Evolutionary conservation across 2,113 vertebrate genomes (phyloP).

Genomic region (Daphoenositta chrysoptera): DNA sequence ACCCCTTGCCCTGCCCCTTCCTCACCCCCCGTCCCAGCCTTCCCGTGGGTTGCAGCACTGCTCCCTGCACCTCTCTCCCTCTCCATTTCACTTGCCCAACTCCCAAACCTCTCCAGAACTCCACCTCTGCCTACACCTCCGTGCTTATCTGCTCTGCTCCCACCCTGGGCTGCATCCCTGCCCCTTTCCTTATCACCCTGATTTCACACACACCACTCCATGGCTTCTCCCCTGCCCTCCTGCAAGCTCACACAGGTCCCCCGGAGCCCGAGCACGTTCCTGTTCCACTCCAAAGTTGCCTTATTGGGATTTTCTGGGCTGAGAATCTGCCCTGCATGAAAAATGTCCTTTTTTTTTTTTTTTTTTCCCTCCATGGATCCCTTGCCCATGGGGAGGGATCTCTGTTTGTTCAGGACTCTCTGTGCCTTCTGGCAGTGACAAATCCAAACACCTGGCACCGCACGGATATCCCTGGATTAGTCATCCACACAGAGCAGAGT

Average conservation of each 20-base stretch:
- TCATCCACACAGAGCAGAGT: fast-evolving
- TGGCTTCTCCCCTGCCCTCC: slow-evolving; percentile 25
- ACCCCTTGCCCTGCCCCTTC: neutral
- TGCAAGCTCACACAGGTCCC: slow-evolving; percentile 46
- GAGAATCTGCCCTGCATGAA: neutral
- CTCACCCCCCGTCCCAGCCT: neutral
- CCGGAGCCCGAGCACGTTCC: neutral
- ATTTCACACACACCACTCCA: slow-evolving; percentile 19
- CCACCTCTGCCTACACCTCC: slow-evolving; percentile 52
- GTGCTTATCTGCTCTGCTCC: slow-evolving; percentile 43
- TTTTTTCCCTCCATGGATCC: neutral
- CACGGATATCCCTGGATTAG: neutral
- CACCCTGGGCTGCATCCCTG: slow-evolving; percentile 48
- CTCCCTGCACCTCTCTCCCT: neutral
- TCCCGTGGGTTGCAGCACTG: neutral
- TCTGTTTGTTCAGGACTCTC: neutral
- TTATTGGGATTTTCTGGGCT: neutral
- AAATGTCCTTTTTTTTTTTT: neutral
- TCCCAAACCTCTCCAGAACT: slow-evolving; percentile 44
- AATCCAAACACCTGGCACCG: neutral
- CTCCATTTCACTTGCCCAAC: slow-evolving; percentile 42
- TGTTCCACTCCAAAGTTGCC: neutral
- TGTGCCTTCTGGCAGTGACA: neutral
- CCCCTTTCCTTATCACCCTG: slow-evolving; percentile 52
- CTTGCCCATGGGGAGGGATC: neutral